Evolutionary conservation across 2,888 invertebrate genomes (phyloP).

Genomic region (Stenolophus ochropezus): DNA sequence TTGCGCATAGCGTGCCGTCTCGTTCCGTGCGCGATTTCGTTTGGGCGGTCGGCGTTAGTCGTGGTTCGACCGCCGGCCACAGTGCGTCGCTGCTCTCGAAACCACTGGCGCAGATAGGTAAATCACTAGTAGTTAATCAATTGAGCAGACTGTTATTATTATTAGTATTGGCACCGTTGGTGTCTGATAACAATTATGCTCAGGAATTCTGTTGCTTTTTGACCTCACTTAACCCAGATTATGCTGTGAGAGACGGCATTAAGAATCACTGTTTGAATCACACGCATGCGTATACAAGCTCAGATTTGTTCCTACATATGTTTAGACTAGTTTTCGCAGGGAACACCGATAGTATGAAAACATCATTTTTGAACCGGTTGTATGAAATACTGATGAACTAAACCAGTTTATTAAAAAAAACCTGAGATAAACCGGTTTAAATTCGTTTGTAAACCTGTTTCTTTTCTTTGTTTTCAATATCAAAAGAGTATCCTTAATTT

Average conservation of each 20-base stretch:
- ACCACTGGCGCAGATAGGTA: constrained; percentile 38
- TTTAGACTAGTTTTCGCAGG: no score
- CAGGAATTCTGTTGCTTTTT: constrained; percentile 83
- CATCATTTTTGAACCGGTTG: no score
- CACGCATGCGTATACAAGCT: neutral
- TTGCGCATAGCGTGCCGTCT: constrained; percentile 9
- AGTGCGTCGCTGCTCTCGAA: constrained; percentile 24
- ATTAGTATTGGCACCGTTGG: constrained; percentile 63
- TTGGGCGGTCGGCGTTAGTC: neutral
- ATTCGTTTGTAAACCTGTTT: no score
- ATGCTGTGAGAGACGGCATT: constrained; percentile 69
- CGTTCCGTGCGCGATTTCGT: neutral
- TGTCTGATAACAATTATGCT: constrained; percentile 71
- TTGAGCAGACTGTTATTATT: constrained; percentile 59
- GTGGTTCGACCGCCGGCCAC: neutral
- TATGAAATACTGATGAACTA: no score
- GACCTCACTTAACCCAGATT: constrained; percentile 86
- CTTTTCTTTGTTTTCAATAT: no score
- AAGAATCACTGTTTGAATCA: constrained; percentile 21
- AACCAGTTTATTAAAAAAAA: no score
- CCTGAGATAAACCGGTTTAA: no score
- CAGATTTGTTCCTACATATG: neutral
- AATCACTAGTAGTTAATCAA: constrained; percentile 53
- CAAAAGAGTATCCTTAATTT: no score
- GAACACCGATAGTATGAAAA: no score